These are phyloP conservation scores for Lutjanus erythropterus DNA, from an alignment of 2,113 vertebrate genomes.

Conservation along the genomic window DNA sequence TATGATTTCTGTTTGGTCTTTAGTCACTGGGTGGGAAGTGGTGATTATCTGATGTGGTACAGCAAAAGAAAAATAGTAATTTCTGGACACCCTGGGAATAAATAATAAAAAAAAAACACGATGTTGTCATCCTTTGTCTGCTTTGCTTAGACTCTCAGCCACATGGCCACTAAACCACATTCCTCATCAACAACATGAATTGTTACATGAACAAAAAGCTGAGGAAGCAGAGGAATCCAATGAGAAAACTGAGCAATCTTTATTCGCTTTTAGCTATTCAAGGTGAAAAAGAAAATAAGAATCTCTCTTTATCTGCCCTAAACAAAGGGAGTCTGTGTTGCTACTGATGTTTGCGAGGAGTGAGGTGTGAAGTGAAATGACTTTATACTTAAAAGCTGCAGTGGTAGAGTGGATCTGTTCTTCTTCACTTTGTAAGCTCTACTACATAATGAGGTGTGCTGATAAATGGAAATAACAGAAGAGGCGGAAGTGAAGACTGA, in stretches of 20 bases:
- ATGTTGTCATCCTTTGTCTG: background rate
- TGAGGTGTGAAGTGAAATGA: background rate
- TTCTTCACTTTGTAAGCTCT: background rate
- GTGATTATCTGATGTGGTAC: no score
- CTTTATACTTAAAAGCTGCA: background rate
- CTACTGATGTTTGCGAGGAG: background rate
- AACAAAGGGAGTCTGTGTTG: background rate
- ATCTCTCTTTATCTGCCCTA: background rate
- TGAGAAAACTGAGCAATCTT: background rate
- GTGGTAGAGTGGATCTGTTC: background rate
- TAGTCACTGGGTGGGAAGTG: no score
- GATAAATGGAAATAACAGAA: background rate
- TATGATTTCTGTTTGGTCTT: no score
- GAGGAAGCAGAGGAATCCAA: background rate
- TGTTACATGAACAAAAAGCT: background rate
- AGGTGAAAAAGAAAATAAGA: background rate
- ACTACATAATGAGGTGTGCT: background rate
- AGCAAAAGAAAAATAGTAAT: background rate
- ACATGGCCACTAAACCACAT: background rate
- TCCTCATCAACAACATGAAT: background rate
- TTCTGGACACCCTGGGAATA: background rate
- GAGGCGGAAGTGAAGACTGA: background rate
- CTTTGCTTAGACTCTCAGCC: background rate
- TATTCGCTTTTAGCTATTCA: background rate
- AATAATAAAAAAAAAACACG: no score